Percentiles rank a stretch among this genome's conserved stretches.
phyloP scores from a whole-genome alignment of 2,113 vertebrate genomes.

The Platysternon megacephalum region DNA sequence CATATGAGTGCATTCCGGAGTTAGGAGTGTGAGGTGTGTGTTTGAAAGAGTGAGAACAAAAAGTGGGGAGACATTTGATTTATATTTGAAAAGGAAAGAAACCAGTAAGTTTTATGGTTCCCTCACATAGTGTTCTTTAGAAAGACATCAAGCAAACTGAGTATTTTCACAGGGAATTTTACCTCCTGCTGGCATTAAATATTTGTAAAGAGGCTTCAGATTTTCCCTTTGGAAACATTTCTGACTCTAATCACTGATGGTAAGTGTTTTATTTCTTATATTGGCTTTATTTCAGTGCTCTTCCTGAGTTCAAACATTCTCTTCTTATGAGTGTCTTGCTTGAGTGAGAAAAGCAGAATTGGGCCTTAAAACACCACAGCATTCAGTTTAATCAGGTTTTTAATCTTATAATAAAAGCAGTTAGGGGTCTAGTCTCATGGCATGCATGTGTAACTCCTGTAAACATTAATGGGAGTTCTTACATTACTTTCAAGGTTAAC shows the following conservation, averaged over 20 bases:
- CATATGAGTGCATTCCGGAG: not conserved
- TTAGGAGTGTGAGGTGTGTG: not conserved
- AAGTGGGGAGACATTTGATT: not conserved
- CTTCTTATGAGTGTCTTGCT: conserved; percentile 36
- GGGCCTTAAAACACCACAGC: conserved; percentile 42
- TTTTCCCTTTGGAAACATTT: conserved; percentile 44
- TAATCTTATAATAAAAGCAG: conserved; percentile 51
- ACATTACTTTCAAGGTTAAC: conserved; percentile 45
- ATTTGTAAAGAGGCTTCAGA: conserved; percentile 27
- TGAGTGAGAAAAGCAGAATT: not conserved
- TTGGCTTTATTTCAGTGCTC: conserved; percentile 26
- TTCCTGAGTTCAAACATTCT: conserved; percentile 52
- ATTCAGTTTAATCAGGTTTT: conserved; percentile 4
- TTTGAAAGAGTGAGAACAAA: not conserved
- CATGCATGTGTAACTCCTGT: conserved; percentile 28
- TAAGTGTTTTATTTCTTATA: conserved; percentile 59
- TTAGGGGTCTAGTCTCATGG: conserved; percentile 16
- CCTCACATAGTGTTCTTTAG: not conserved
- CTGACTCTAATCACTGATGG: conserved; percentile 39
- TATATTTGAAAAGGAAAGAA: conserved; percentile 8
- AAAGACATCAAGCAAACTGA: conserved; percentile 28
- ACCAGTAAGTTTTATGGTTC: not conserved
- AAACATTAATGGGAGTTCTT: conserved; percentile 34
- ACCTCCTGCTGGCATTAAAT: not conserved
- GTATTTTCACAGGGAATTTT: conserved; percentile 20